Percentiles rank a stretch among this genome's conserved stretches.
Conservation (phyloP, 2,888 invertebrate species). For the Sericinus montela region DNA sequence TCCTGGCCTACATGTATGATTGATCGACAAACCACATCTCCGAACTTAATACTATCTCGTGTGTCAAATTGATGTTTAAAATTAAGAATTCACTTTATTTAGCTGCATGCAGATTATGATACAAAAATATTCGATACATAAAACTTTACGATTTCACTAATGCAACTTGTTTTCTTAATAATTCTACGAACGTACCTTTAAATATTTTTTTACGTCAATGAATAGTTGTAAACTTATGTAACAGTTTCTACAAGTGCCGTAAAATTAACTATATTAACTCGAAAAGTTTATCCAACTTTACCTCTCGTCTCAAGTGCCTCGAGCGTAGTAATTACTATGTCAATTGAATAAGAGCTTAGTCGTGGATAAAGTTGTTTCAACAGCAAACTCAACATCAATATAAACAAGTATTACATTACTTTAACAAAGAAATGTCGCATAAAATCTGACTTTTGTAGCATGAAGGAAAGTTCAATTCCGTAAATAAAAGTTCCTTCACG, state of each 20-base stretch:
- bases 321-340: conserved; percentile 14
- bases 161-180: no score
- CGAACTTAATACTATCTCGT: conserved; percentile 6
- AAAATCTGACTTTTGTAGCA: not conserved
- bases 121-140: no score
- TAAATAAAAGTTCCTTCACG: no score
- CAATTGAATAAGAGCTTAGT: conserved; percentile 15
- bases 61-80: not conserved
- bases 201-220: conserved; percentile 34
- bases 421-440: not conserved
- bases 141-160: no score
- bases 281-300: conserved; percentile 56
- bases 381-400: conserved; percentile 10
- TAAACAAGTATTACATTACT: conserved; percentile 8
- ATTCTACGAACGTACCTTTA: not conserved
- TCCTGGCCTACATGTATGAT: conserved; percentile 65
- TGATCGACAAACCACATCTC: conserved; percentile 25
- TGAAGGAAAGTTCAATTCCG: conserved; percentile 9
- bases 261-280: conserved; percentile 64
- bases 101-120: no score
- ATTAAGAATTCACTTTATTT: no score
- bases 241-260: conserved; percentile 50
- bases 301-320: conserved; percentile 41
- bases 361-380: conserved; percentile 9
- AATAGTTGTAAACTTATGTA: conserved; percentile 42